Evolutionary conservation across 1,140 invertebrate species (phyloP), one percentile per base, ranked within the genome.

Genomic region (Leptonema lineaticorne): DNA sequence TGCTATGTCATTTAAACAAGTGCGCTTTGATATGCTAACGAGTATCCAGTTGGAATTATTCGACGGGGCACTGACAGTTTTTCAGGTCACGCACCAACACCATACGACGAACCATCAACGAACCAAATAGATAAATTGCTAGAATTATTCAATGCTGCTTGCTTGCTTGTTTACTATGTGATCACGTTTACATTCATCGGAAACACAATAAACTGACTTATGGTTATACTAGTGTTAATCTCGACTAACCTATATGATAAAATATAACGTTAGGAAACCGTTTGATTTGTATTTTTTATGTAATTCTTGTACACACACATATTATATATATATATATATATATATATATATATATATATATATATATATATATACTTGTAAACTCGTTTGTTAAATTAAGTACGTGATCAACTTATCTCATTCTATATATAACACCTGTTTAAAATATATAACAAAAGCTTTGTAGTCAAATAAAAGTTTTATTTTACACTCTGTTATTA

Each of bases 381-480:
- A 53, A 24, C 27, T 20, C 24, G 18, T n/a, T 1, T 48, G 18
- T 7, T 20, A 53, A 53, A 53, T 53, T 53, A 53, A 53, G 27
- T 53, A 53, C 50, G 50, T 53, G 50, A 53, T 53, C 50, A 20
- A 16, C 16, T 45, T 45, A 45, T n/a, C 37, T 9, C n/a, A n/a
- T n/a, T n/a, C n/a, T n/a, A n/a, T n/a, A n/a, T n/a, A n/a, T n/a
- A n/a, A n/a, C n/a, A n/a, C n/a, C n/a, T n/a, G n/a, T n/a, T n/a
- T n/a, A n/a, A n/a, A n/a, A n/a, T n/a, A n/a, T n/a, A n/a, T n/a
- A n/a, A n/a, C n/a, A n/a, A n/a, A n/a, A n/a, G n/a, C n/a, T n/a
- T n/a, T n/a, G n/a, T n/a, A n/a, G n/a, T n/a, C n/a, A n/a, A n/a
- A n/a, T n/a, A n/a, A n/a, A n/a, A n/a, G n/a, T n/a, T n/a, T n/a